Conservation (phyloP, 1,140 invertebrate genomes). For the Catajapyx aquilonaris region DNA sequence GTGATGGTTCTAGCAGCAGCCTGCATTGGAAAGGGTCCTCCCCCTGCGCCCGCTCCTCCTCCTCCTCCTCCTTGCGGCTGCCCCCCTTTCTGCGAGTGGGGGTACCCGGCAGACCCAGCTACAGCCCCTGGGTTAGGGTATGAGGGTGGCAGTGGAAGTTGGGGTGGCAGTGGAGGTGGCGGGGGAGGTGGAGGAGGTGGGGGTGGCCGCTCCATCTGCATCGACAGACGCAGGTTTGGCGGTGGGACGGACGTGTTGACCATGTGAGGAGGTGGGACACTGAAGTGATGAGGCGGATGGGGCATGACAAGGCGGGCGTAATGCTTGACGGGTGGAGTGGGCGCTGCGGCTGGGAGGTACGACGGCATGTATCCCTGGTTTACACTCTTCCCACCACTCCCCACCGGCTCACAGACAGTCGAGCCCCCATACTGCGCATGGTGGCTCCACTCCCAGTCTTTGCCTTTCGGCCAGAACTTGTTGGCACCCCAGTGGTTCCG, state of each 20-base stretch:
- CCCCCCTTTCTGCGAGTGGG: too few species aligned
- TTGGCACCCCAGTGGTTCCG: conserved; percentile 33
- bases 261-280: conserved; percentile 3
- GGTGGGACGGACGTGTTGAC: conserved; percentile 6
- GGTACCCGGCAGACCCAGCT: too few species aligned
- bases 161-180: too few species aligned
- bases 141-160: too few species aligned
- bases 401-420: not conserved
- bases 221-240: too few species aligned
- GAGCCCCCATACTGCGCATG: conserved; percentile 1
- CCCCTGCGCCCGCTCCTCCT: too few species aligned
- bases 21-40: too few species aligned
- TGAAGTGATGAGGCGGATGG: not conserved
- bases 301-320: not conserved
- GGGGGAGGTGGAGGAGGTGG: too few species aligned
- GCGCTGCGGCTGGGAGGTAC: not conserved
- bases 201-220: too few species aligned
- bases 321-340: not conserved
- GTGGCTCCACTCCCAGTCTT: conserved; percentile 45
- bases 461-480: conserved; percentile 48
- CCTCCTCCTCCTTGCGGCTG: too few species aligned
- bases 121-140: too few species aligned
- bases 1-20: too few species aligned
- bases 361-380: not conserved
- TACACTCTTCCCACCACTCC: not conserved